Percentiles rank a stretch among this genome's conserved stretches.
phyloP scores from a whole-genome alignment of 2,888 invertebrate genomes.

The Anaspis maculata region DNA sequence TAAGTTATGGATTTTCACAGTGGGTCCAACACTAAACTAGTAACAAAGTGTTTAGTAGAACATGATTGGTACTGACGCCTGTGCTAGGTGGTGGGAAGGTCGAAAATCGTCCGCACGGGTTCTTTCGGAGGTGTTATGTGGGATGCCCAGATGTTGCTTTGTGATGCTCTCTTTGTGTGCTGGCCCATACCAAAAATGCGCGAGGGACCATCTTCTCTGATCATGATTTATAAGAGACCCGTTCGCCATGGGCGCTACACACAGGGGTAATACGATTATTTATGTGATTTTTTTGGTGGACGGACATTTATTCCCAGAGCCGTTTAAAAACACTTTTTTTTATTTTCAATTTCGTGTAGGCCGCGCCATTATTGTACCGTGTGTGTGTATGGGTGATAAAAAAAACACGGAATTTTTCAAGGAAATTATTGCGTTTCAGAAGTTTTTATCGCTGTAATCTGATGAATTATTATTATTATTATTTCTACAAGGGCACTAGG shows the following conservation, averaged over 20 bases:
- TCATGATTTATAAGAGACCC: conserved; percentile 11
- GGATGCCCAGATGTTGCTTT: conserved; percentile 29
- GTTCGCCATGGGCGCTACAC: conserved; percentile 2
- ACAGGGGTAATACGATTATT: conserved; percentile 12
- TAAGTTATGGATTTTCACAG: conserved; percentile 30
- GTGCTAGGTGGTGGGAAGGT: conserved; percentile 1
- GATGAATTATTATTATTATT: too few relatives aligned
- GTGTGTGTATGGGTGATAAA: too few relatives aligned
- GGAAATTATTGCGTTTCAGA: too few relatives aligned
- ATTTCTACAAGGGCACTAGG: too few relatives aligned
- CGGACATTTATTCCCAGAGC: too few relatives aligned
- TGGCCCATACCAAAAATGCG: conserved; percentile 8
- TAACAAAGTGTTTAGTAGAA: conserved; percentile 12
- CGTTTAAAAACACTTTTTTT: too few relatives aligned
- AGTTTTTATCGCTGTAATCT: too few relatives aligned
- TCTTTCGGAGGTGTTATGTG: conserved; percentile 28
- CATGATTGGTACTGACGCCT: conserved; percentile 3
- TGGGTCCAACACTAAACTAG: conserved; percentile 22
- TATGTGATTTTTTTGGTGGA: conserved; percentile 8
- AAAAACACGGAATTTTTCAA: too few relatives aligned
- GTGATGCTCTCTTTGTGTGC: conserved; percentile 15
- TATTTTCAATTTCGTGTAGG: too few relatives aligned
- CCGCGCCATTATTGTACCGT: too few relatives aligned
- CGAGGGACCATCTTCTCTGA: too few relatives aligned
- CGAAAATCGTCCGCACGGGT: conserved; percentile 3